Base-by-base conservation (phyloP, 2,797 vertebrate species). In the Coracias cyanogaster region DNA sequence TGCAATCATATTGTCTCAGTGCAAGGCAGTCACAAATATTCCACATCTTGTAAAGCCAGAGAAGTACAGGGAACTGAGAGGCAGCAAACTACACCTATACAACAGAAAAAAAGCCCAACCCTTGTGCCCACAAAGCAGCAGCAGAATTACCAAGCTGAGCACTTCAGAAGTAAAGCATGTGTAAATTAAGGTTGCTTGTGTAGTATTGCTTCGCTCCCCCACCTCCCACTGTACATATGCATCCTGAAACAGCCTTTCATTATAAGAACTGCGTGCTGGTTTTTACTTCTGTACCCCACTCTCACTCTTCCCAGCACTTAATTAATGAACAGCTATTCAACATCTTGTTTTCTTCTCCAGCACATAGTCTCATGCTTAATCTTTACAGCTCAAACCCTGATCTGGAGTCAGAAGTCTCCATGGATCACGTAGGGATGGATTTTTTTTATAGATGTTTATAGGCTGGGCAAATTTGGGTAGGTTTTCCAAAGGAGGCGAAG, bases 11-110 rank as follows among this genome's bases (percentile, higher is more conserved):
- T 94, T 84, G 78, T 86, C 1, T 0, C 76, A 85, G 89, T 67
- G 92, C 74, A 85, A 96, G 86, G 78, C 93, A 92, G 84, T 86
- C 82, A 90, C 84, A 93, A 93, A 91, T 93, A 94, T 88, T 94
- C 89, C 82, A 72, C 69, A 24, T 90, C 76, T 82, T 86, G 83
- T 19, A 91, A 91, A 91, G 62, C 49, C 72, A 57, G 72, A 78
- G 45, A 84, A 89, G 46, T 31, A 49, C 31, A 74, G 54, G 46
- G 72, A 92, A 37, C 43, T 83, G 62, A 94, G 93, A 95, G 66
- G 93, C 69, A 93, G 61, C 11, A 94, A 92, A 92, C 37, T 7
- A 9, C 51, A 43, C 69, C 72, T 48, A 6, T 22, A 80, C 54
- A 83, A 49, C 2, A 65, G 49, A 15, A 7, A 41, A 72, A 72